phyloP scores from a whole-genome alignment of 2,797 vertebrate species.

The Manis crassicaudata region DNA sequence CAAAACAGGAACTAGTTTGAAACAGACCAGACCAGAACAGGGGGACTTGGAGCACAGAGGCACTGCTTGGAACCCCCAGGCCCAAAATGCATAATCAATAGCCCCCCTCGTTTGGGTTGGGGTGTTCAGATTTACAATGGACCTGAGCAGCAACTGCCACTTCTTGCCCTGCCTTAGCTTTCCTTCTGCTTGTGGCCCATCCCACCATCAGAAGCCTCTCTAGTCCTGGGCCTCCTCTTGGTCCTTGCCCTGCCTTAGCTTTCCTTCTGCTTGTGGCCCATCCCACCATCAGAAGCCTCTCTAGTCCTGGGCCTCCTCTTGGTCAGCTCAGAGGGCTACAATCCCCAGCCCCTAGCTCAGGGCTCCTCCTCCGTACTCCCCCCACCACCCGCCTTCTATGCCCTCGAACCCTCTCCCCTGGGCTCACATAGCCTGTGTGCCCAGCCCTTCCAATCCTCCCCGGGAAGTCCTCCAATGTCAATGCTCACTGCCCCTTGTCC shows the following conservation, averaged over 20 bases:
- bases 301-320: neutral
- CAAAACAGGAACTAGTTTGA: neutral
- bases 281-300: neutral
- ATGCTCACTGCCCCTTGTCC: neutral
- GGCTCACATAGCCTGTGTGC: neutral
- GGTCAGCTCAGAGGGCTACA: neutral
- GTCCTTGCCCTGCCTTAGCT: neutral
- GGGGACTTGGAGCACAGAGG: neutral
- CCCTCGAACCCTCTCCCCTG: neutral
- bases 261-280: neutral
- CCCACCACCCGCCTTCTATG: neutral
- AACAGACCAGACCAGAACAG: neutral
- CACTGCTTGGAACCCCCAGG: neutral
- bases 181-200: neutral
- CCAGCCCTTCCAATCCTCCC: neutral
- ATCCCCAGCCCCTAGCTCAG: neutral
- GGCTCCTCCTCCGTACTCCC: neutral
- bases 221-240: neutral
- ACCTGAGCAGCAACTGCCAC: neutral
- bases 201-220: neutral
- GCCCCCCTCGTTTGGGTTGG: neutral
- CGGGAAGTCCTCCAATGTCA: neutral
- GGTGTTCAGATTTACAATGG: neutral
- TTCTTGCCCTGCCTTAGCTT: neutral
- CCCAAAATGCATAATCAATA: neutral